Base-by-base conservation (phyloP, 2,797 vertebrate genomes). In the Hippocampus kuda region DNA sequence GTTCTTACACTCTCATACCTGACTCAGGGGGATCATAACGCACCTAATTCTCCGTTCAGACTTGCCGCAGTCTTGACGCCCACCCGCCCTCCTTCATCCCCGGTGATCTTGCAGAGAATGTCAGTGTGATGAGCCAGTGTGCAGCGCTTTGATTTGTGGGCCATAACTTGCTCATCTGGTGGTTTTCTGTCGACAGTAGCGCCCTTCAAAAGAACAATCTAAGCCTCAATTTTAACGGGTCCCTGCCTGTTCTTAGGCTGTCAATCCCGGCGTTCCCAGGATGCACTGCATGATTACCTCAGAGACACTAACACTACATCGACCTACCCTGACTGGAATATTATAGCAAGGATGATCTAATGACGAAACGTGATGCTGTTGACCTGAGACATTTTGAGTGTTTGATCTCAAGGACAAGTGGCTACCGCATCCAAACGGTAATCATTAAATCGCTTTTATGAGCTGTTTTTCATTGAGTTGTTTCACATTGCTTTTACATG, bases 121-220 rank as follows among this genome's bases (percentile, higher is more conserved):
- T 51, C 66, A 46, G 60, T 24, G n/a, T 71, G 72, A 75, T 73
- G 71, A 76, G 68, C 74, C 70, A 72, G 60, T 5, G 1, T 64
- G 62, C 41, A 26, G 60, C 53, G 74, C 69, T 85, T 67, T 76
- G 72, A 79, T 79, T 81, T 84, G 80, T 83, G 61, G 77, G 72
- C 30, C 68, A 77, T 46, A 75, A 75, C 75, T 67, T 24, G 18
- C 71, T 79, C 71, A 72, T 75, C 65, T 44, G 74, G 63, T 69
- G 60, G 46, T 76, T 80, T 75, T 49, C 62, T 65, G 76, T 76
- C 15, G 49, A 75, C 76, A 56, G 62, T 73, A 57, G 73, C 56
- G 64, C 70, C 46, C 72, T 51, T 71, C 67, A 76, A 75, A 72
- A 74, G 71, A 67, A 77, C 51, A 72, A 70, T 66, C 66, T 74